Evolutionary conservation across 2,888 invertebrate species (phyloP), one percentile per base, ranked within the genome.

Genomic region (Chrysina gloriosa): DNA sequence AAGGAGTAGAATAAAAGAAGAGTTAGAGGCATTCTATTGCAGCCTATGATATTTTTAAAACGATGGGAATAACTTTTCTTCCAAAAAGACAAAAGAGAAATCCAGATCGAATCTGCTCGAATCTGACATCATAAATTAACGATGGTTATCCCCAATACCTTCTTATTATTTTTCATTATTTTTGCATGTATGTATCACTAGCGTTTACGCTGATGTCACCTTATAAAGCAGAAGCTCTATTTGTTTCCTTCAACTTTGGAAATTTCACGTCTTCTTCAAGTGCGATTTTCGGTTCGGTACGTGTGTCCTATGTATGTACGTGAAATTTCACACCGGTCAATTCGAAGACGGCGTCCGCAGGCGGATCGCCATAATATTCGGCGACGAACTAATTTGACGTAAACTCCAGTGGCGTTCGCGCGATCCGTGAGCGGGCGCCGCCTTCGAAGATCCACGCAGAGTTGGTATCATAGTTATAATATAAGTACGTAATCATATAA

Each of bases 221-320:
- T 70, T 63, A 45, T 68, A 63, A 72, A 81, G 81, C 81, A 75
- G 74, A 80, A 81, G 80, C 80, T 71, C 48, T 45, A 45, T 29
- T 27, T 21, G 45, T 45, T 45, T 19, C 6, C 9, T 52, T 52
- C 31, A 31, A 27, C 23, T 27, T n/a, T n/a, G n/a, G 42, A 29
- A 61, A 45, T 61, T 61, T 21, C 27, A 42, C 14, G 23, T 64
- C 21, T 7, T n/a, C 31, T 9, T 9, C n/a, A 3, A 6, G 31
- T 2, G 7, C 3, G 2, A 9, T 21, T 3, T 7, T 45, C 45
- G 21, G 2, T 45, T 45, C 45, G n/a, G n/a, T n/a, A n/a, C n/a
- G n/a, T n/a, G n/a, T n/a, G n/a, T 45, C 19, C 16, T 36, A 45
- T 21, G 21, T 21, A 14, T 11, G 5, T 1, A 21, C n/a, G 2